Evolutionary conservation across 2,113 vertebrate species (phyloP).

Genomic region (Benitochromis conjunctus): DNA sequence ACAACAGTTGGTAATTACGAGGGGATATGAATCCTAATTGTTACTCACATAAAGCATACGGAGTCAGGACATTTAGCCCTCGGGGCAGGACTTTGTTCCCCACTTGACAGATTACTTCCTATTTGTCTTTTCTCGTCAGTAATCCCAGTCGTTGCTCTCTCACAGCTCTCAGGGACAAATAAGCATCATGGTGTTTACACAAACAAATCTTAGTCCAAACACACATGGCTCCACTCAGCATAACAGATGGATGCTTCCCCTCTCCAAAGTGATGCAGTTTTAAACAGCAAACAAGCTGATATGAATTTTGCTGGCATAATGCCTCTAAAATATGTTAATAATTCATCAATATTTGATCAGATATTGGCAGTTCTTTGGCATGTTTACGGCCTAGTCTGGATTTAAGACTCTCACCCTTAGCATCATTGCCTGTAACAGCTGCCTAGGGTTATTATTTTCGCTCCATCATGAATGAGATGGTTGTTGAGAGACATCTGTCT

Average conservation of each 20-base stretch:
- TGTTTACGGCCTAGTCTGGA: neutral
- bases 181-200: slow-evolving; percentile 19
- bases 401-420: neutral
- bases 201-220: slow-evolving; percentile 20
- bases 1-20: slow-evolving; percentile 52
- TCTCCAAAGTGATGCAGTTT: neutral
- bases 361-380: neutral
- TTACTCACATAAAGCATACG: slow-evolving; percentile 26
- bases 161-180: slow-evolving; percentile 13
- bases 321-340: neutral
- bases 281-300: slow-evolving; percentile 20
- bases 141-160: slow-evolving; percentile 3
- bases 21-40: slow-evolving; percentile 31
- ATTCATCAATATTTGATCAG: slow-evolving; percentile 17
- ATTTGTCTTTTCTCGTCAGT: slow-evolving; percentile 25
- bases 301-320: neutral
- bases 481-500: slow-evolving; percentile 52
- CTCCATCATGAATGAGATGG: slow-evolving; percentile 17
- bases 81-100: neutral
- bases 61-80: slow-evolving; percentile 21
- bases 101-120: slow-evolving; percentile 24
- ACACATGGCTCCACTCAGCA: slow-evolving; percentile 3
- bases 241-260: slow-evolving; percentile 35
- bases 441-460: slow-evolving; percentile 28
- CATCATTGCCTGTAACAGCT: slow-evolving; percentile 6